Evolutionary conservation across 2,113 vertebrate species (phyloP).

Genomic region (Brevimyrus niger): DNA sequence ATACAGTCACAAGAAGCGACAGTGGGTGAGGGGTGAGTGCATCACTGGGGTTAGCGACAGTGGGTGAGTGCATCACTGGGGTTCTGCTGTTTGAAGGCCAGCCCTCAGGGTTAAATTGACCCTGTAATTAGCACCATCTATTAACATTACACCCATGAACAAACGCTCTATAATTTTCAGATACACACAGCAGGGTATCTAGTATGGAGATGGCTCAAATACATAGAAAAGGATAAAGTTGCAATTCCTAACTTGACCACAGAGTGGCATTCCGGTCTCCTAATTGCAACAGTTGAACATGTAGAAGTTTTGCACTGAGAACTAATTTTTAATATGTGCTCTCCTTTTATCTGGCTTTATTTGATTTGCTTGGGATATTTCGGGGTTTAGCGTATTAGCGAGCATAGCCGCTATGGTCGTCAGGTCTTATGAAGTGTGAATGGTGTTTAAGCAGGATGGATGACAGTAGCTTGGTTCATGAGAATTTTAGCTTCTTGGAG

Average conservation of each 20-base stretch:
- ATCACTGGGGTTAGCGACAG: neutral
- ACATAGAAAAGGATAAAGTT: neutral
- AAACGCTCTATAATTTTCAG: neutral
- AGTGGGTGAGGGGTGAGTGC: neutral
- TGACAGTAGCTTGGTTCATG: neutral
- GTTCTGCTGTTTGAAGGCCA: neutral
- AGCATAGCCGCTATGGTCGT: neutral
- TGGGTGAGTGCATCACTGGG: neutral
- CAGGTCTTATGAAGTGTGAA: neutral
- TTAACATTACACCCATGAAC: neutral
- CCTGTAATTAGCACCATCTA: neutral
- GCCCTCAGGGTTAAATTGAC: neutral
- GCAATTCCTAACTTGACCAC: constrained; percentile 17
- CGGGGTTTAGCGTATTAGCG: neutral
- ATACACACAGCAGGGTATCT: neutral
- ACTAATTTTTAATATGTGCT: neutral
- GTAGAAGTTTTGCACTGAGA: neutral
- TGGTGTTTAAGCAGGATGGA: neutral
- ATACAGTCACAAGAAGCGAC: neutral
- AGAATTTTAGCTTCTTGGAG: neutral
- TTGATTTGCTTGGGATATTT: neutral
- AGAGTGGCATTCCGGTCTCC: neutral
- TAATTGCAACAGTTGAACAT: neutral
- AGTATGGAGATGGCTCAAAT: neutral
- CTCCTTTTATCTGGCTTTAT: neutral